Evolutionary conservation across 2,888 invertebrate genomes (phyloP).

Genomic region (Rhimphoctona megacephalus): DNA sequence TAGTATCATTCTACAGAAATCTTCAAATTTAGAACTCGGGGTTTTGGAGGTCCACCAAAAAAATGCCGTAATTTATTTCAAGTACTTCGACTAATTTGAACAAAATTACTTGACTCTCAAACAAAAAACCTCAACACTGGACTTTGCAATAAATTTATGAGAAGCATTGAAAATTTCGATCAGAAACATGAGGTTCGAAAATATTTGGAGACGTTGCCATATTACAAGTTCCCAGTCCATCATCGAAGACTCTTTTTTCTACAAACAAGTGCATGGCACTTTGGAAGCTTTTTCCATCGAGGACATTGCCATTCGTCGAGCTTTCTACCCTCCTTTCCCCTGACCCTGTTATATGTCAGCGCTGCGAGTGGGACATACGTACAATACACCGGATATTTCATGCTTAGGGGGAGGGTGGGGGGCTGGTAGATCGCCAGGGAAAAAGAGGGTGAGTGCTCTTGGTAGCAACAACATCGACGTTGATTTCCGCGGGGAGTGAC

Average conservation of each 20-base stretch:
- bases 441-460: constrained; percentile 69
- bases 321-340: constrained; percentile 49
- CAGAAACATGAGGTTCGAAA: no score
- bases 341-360: constrained; percentile 69
- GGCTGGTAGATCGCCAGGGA: constrained; percentile 49
- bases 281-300: constrained; percentile 56
- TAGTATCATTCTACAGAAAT: no score
- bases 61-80: no score
- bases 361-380: constrained; percentile 69
- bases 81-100: no score
- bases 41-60: no score
- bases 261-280: constrained; percentile 22
- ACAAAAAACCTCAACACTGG: no score
- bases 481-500: constrained; percentile 82
- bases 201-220: no score
- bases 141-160: no score
- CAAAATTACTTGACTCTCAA: no score
- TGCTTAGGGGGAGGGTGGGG: constrained; percentile 6
- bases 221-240: no score
- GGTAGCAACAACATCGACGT: constrained; percentile 74
- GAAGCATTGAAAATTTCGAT: no score
- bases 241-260: neutral
- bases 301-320: constrained; percentile 38
- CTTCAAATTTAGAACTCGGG: no score
- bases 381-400: constrained; percentile 81